A percentile compares a stretch with the other conserved stretches of the same genome.
Evolutionary conservation across 2,888 invertebrate genomes (phyloP).

Genomic region (Lapara coniferarum): DNA sequence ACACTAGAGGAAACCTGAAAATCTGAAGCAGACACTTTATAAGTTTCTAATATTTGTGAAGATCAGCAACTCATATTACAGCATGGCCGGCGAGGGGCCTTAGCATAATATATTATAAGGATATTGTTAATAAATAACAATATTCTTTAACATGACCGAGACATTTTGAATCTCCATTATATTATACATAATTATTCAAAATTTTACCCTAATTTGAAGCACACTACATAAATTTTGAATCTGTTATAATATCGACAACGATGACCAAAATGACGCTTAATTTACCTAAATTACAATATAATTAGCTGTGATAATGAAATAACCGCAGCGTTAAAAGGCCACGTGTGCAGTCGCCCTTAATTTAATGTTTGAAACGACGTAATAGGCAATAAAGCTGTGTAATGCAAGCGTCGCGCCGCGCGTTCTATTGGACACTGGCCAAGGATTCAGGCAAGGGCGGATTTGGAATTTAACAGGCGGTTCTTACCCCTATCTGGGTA

Average conservation of each 20-base stretch:
- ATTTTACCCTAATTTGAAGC: no score
- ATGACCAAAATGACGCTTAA: background rate
- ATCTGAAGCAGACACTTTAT: no score
- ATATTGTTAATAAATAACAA: no score
- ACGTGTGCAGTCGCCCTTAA: conserved; percentile 22
- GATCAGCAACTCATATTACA: no score
- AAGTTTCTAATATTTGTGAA: no score
- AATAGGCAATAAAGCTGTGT: conserved; percentile 25
- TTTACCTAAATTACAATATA: background rate
- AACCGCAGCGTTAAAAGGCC: background rate
- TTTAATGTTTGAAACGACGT: conserved; percentile 22
- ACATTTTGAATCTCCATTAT: no score
- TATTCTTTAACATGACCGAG: no score
- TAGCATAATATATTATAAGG: no score
- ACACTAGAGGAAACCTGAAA: no score
- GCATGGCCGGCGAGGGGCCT: no score
- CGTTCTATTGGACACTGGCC: conserved; percentile 18
- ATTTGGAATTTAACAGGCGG: background rate
- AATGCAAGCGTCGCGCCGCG: conserved; percentile 19
- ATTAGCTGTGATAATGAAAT: background rate
- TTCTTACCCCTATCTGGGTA: background rate
- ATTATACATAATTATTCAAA: no score
- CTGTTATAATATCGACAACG: background rate
- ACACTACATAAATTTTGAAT: no score
- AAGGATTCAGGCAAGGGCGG: background rate